phyloP scores from a whole-genome alignment of 30 jellyfish, hydroid and myxozoan genomes.

The Phacellophora camtschatica region DNA sequence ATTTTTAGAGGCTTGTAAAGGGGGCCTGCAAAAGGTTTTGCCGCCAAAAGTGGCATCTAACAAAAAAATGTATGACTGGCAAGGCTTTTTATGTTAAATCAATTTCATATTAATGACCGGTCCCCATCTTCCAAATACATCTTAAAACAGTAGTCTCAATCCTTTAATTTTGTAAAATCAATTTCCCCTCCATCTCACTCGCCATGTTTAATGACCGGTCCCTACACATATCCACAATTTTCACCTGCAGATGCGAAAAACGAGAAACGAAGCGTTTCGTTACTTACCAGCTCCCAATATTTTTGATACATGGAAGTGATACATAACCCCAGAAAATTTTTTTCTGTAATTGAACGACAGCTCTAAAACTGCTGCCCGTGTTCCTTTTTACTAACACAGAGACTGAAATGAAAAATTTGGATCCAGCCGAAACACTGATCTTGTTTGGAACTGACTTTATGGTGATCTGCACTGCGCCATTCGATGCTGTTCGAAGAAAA shows the following conservation, averaged over 20 bases:
- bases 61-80: no score
- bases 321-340: slow-evolving; percentile 44
- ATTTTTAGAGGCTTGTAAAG: no score
- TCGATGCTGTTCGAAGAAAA: neutral
- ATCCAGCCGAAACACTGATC: slow-evolving; percentile 7
- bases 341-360: slow-evolving; percentile 12
- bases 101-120: no score
- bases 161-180: no score
- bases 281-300: slow-evolving; percentile 62
- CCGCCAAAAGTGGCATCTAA: no score
- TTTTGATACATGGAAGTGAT: slow-evolving; percentile 42
- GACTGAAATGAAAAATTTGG: slow-evolving; percentile 23
- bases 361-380: neutral
- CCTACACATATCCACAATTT: no score
- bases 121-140: no score
- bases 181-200: no score
- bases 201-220: no score
- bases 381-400: slow-evolving; percentile 1
- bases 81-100: no score
- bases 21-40: no score
- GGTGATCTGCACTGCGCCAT: neutral
- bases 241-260: neutral
- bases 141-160: no score
- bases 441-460: slow-evolving; percentile 30
- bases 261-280: neutral